Percentiles rank a stretch among this genome's conserved stretches.
These are phyloP conservation scores for Phrynocephalus guinanensis DNA, from an alignment of 2,797 vertebrate species.

Conservation along the genomic window DNA sequence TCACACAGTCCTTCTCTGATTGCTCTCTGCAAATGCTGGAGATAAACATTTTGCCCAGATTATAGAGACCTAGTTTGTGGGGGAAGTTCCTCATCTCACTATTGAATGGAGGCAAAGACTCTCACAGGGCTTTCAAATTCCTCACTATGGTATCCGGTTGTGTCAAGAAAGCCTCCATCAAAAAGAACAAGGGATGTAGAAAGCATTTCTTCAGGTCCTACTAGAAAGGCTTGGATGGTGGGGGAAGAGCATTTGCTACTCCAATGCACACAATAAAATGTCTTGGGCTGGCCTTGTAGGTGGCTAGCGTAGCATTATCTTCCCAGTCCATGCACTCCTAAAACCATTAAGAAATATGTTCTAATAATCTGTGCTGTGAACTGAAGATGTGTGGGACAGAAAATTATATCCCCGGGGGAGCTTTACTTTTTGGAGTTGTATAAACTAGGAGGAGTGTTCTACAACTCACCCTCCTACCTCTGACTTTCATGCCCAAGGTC, in stretches of 20 bases:
- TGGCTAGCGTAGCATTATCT: neutral
- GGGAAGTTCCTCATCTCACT: too few relatives aligned
- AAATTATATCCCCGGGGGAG: neutral
- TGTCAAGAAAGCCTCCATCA: too few relatives aligned
- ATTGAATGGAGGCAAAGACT: too few relatives aligned
- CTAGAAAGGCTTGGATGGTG: neutral
- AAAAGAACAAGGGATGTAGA: too few relatives aligned
- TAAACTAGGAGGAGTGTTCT: neutral
- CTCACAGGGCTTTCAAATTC: too few relatives aligned
- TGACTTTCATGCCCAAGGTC: rapidly evolving
- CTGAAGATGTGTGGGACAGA: neutral
- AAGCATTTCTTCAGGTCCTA: too few relatives aligned
- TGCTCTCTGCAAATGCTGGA: too few relatives aligned
- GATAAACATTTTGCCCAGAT: too few relatives aligned
- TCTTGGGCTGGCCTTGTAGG: neutral
- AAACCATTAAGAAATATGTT: constrained; percentile 1
- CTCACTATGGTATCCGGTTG: too few relatives aligned
- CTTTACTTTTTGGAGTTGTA: neutral
- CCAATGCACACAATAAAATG: neutral
- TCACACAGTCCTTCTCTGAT: too few relatives aligned
- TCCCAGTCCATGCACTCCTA: neutral
- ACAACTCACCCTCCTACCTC: neutral
- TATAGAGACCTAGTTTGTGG: too few relatives aligned
- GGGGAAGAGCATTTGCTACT: neutral
- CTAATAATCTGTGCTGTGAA: neutral